phyloP scores from a whole-genome alignment of 2,113 vertebrate genomes.

The Galemys pyrenaicus region DNA sequence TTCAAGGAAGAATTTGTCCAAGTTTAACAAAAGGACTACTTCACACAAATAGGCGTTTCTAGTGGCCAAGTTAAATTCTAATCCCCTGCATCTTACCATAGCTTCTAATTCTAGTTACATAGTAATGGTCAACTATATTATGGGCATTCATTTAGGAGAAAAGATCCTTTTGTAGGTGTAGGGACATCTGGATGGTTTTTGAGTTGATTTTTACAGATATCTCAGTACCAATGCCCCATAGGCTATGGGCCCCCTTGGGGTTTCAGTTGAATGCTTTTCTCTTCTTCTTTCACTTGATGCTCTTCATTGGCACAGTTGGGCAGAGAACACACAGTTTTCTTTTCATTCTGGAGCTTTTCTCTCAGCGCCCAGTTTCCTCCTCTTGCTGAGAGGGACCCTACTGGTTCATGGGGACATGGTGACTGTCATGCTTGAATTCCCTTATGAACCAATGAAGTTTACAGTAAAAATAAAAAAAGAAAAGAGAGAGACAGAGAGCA shows the following conservation, averaged over 20 bases:
- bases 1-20: conserved; percentile 58
- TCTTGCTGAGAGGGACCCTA: not conserved
- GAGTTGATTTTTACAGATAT: not conserved
- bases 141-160: not conserved
- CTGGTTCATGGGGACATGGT: not conserved
- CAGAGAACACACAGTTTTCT: not conserved
- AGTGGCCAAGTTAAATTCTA: conserved; percentile 2
- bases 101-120: conserved; percentile 14
- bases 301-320: not conserved
- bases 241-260: not conserved
- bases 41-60: conserved; percentile 20
- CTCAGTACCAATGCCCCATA: not conserved
- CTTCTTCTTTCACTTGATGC: not conserved
- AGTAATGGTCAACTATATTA: not conserved
- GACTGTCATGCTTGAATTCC: not conserved
- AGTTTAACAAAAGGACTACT: conserved; percentile 40
- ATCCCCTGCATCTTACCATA: conserved; percentile 20
- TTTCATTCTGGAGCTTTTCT: not conserved
- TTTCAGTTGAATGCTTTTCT: not conserved
- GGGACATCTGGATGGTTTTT: not conserved
- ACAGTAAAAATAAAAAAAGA: not conserved
- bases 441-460: not conserved
- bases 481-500: too few relatives aligned
- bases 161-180: not conserved
- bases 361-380: not conserved